Evolutionary conservation across 1,140 invertebrate genomes (phyloP).

Genomic region (Episyrphus balteatus): DNA sequence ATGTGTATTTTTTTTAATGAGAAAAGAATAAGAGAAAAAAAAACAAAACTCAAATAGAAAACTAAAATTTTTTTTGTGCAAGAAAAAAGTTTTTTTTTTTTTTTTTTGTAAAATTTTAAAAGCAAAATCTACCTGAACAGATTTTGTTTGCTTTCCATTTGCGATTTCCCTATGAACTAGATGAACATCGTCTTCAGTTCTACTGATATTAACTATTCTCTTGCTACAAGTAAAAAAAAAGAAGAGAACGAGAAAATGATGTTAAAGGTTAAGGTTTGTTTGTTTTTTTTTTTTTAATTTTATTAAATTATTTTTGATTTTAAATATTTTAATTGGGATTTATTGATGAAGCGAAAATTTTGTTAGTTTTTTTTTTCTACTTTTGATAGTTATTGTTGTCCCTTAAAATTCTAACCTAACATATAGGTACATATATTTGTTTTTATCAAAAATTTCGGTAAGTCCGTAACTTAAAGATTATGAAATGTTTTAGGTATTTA

Average conservation of each 20-base stretch:
- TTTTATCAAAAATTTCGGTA: no score
- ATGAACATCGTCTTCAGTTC: constrained; percentile 57
- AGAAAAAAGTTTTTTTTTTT: neutral
- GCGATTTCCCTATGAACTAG: constrained; percentile 52
- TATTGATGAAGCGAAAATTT: no score
- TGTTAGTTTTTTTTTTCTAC: no score
- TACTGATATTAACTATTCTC: constrained; percentile 61
- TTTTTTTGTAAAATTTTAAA: neutral
- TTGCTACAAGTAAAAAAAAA: constrained; percentile 48
- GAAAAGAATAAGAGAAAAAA: neutral
- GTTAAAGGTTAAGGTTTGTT: constrained; percentile 7
- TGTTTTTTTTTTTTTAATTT: neutral
- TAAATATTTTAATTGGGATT: no score
- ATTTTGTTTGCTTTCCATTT: constrained; percentile 55
- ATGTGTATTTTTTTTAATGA: neutral
- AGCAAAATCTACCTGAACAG: constrained; percentile 46
- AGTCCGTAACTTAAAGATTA: no score
- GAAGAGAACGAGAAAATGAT: constrained; percentile 18
- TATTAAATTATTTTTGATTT: neutral
- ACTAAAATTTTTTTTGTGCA: constrained; percentile 1
- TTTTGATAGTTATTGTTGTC: no score
- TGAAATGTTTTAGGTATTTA: no score
- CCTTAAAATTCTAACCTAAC: no score
- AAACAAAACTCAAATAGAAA: neutral
- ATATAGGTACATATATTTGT: no score